These are phyloP conservation scores for Apaloderma vittatum DNA, from an alignment of 2,113 vertebrate species.

Conservation along the genomic window DNA sequence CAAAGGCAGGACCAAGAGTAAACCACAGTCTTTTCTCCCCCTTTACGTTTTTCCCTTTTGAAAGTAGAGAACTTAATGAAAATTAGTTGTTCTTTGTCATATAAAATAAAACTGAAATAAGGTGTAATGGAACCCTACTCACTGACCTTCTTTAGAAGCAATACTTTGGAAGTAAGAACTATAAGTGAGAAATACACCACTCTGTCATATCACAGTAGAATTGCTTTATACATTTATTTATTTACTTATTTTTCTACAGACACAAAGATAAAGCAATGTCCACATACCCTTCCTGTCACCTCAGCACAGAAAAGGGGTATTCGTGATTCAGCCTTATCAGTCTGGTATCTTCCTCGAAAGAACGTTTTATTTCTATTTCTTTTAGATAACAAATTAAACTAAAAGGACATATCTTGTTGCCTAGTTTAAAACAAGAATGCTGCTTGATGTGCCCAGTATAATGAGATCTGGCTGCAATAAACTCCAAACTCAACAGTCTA, in stretches of 20 bases:
- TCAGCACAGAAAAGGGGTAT: neutral
- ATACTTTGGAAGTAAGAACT: neutral
- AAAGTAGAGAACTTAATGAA: neutral
- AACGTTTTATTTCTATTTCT: neutral
- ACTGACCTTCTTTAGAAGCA: neutral
- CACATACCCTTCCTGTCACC: neutral
- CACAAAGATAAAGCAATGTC: neutral
- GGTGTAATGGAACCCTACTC: neutral
- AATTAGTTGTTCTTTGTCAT: neutral
- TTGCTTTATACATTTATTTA: neutral
- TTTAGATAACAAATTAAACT: neutral
- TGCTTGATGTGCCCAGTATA: fast-evolving
- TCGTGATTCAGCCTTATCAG: neutral
- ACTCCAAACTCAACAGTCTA: neutral
- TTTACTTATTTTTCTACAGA: neutral
- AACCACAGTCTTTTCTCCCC: neutral
- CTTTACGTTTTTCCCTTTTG: neutral
- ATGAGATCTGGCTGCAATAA: neutral
- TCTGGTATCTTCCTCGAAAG: neutral
- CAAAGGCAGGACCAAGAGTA: neutral
- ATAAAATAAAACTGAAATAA: neutral
- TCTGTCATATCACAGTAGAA: neutral
- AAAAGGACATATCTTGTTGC: neutral
- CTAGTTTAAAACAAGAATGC: neutral
- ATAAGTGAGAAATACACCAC: neutral